Evolutionary conservation across 2,113 vertebrate species (phyloP), one percentile per base, ranked within the genome.

Genomic region (Tragelaphus buxtoni): DNA sequence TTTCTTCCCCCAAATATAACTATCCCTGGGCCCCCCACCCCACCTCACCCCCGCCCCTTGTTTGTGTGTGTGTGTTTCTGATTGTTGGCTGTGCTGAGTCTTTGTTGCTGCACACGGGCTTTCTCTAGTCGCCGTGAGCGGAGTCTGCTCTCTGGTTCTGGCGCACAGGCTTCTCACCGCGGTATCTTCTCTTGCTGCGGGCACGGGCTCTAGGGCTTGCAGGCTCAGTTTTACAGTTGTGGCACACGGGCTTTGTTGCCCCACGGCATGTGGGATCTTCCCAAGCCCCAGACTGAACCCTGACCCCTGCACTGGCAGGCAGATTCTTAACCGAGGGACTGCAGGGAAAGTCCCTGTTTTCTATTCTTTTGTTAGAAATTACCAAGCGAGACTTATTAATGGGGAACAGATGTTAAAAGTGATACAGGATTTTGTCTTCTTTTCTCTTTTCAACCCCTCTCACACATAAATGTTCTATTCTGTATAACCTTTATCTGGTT

Each of bases 401-500:
- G 97, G 97, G 98, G 94, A 98, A 95, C 97, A 98, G 98, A 98
- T 96, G 98, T 97, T 97, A 98, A 98, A 97, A 98, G 97, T 97
- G 95, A 96, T 61, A 97, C 98, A 95, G 97, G 92, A 96, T 98
- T 98, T 95, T 95, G 98, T 99, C 97, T 84, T 97, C 98, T 98
- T 98, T 97, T 96, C 80, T 74, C 98, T 98, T 99, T 97, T 98
- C 98, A 98, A 97, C 98, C 98, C 98, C 97, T 98, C 98, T 96
- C 98, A 98, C 98, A 98, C 98, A 98, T 99, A 99, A 99, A 99
- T 99, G 98, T 99, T 9, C 26, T 20, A 2, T 53, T 99, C 99
- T 99, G 99, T 99, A 99, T 99, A 99, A 99, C 98, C 97, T 99
- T 99, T 99, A 99, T 99, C 99, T 99, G 98, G 99, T 99, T 99